Evolutionary conservation across 2,113 vertebrate genomes (phyloP), one percentile per base, ranked within the genome.

Genomic region (Callorhinus ursinus): DNA sequence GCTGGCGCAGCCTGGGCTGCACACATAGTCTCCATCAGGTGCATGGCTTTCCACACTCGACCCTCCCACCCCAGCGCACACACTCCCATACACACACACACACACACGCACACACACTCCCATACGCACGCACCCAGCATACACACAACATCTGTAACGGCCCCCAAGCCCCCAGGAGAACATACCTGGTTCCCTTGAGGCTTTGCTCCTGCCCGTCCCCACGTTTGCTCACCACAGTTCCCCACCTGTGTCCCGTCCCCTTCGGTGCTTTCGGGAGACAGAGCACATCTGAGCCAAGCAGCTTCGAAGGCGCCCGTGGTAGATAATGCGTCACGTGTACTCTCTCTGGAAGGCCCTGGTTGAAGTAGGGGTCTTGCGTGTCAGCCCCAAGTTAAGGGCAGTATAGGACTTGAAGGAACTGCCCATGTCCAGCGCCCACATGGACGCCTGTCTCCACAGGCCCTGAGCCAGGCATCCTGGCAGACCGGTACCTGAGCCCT

Each of bases 401-500:
- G 11, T 16, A 4, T 0, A 19, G 53, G 59, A 12, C 5, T 7
- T 2, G 1, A 7, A 51, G 59, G 19, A n/a, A 36, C 63, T 28
- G 1, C 36, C 39, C 63, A 11, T 0, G 1, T 7, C 3, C 7
- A 14, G 21, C 33, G 21, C 67, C 6, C 26, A 0, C 1, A 0
- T 0, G 49, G 21, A 1, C 1, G 0, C 9, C 74, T 4, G 5
- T 31, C 71, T 19, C 22, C 0, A 13, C 3, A 5, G 24, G 13
- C 26, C 11, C 65, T 5, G 57, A 21, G 21, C 10, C 6, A 10
- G 4, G 46, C 21, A 0, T 31, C 5, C 0, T 5, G 36, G 24
- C 4, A 7, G 1, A 12, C n/a, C 7, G 3, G 13, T 3, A 0
- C 33, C 0, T 0, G 31, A 8, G 26, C 24, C 53, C 33, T 18